These are phyloP conservation scores for Pharmacophagus antenor DNA, from an alignment of 2,888 invertebrate species.

Conservation along the genomic window DNA sequence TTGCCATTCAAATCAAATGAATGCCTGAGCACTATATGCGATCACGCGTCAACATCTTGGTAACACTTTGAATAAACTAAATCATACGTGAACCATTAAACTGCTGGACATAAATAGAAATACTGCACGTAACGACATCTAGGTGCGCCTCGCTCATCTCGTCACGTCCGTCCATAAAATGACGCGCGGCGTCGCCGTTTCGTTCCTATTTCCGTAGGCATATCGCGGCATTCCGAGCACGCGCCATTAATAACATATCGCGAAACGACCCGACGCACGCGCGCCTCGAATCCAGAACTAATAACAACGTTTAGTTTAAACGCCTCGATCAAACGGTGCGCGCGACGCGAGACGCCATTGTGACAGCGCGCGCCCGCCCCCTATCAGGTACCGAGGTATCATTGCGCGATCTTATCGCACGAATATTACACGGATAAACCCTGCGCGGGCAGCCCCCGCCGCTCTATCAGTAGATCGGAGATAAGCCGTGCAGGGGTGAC, in stretches of 20 bases:
- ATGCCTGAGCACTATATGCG: too few relatives aligned
- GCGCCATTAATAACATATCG: conserved; percentile 32
- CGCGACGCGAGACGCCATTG: conserved; percentile 19
- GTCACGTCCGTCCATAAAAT: conserved; percentile 21
- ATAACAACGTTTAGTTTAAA: conserved; percentile 35
- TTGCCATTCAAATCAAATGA: too few relatives aligned
- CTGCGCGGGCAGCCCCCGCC: conserved; percentile 31
- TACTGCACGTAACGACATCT: too few relatives aligned
- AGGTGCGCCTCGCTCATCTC: conserved; percentile 8
- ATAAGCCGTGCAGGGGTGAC: conserved; percentile 35
- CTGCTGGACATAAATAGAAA: too few relatives aligned
- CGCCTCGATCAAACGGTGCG: conserved; percentile 32
- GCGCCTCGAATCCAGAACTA: conserved; percentile 25
- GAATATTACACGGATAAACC: conserved; percentile 36
- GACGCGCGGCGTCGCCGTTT: conserved; percentile 27
- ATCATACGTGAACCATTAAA: neutral
- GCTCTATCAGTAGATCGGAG: conserved; percentile 35
- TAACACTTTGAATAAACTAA: neutral
- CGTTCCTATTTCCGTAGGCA: conserved; percentile 29
- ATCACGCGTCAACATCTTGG: too few relatives aligned
- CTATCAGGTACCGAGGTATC: conserved; percentile 13
- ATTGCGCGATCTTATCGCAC: conserved; percentile 35
- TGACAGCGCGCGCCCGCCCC: conserved; percentile 5
- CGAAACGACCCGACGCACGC: conserved; percentile 25
- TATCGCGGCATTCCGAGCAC: conserved; percentile 28